Evolutionary conservation across 2,113 vertebrate species (phyloP).

Genomic region (Tachycineta bicolor): DNA sequence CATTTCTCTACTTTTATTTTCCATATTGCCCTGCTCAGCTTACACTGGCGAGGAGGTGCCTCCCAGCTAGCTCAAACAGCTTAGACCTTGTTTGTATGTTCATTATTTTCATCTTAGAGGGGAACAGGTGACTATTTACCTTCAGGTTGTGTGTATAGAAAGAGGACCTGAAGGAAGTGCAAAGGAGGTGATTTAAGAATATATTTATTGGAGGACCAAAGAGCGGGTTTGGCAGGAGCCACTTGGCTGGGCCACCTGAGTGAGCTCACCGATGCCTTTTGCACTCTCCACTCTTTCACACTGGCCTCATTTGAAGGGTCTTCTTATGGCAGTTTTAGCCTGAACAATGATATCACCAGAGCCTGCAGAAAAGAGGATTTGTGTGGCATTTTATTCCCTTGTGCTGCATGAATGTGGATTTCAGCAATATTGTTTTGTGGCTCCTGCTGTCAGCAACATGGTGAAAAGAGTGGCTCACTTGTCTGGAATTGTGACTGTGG

Average conservation of each 20-base stretch:
- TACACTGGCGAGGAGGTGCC: rapidly evolving
- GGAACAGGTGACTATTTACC: neutral
- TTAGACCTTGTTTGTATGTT: neutral
- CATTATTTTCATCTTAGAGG: neutral
- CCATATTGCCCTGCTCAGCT: rapidly evolving
- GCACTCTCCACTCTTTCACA: conserved; percentile 3
- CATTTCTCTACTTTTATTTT: neutral
- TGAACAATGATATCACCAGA: conserved; percentile 47
- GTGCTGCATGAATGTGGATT: conserved; percentile 47
- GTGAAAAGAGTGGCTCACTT: conserved; percentile 38
- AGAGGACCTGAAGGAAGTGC: neutral
- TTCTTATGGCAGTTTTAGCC: conserved; percentile 33
- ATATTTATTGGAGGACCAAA: neutral
- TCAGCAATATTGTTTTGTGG: conserved; percentile 33
- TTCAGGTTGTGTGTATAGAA: neutral
- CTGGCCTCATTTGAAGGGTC: neutral
- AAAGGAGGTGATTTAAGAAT: neutral
- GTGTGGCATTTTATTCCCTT: conserved; percentile 48
- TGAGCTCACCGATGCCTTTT: conserved; percentile 41
- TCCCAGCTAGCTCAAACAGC: rapidly evolving
- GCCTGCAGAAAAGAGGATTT: conserved; percentile 71
- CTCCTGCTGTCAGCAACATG: conserved; percentile 35
- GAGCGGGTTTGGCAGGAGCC: neutral
- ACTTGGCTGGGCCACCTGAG: neutral
- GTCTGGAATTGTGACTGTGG: neutral